Evolutionary conservation across 2,113 vertebrate species (phyloP), one percentile per base, ranked within the genome.

Genomic region (Sisor rabdophorus): DNA sequence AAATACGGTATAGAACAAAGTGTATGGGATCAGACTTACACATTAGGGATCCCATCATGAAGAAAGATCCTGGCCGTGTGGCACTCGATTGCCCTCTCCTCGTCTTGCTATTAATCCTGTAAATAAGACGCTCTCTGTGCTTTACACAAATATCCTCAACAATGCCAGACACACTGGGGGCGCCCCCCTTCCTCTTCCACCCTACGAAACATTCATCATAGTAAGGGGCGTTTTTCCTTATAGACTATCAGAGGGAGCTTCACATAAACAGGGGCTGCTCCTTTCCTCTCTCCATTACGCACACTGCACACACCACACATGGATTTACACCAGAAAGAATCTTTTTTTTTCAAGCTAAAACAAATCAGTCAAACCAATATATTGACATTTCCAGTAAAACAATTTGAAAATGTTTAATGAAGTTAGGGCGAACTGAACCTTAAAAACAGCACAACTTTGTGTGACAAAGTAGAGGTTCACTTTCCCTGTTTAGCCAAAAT

Each of bases 171-270:
- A 54, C 64, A 8, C 53, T 22, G 7, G 71, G 50, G 50, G 76
- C 74, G 56, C 83, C 85, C 84, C 81, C 74, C 61, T 85, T 85
- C 85, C 84, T 85, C 70, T 82, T 76, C 78, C 79, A 70, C 79
- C 79, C 75, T 61, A 55, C 32, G 13, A 79, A 48, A 59, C 78
- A 76, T 81, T 84, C 79, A 78, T 78, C 79, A 75, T 47, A 53
- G 69, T 30, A 44, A 60, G 56, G 73, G 32, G 68, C n/a, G 40
- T 47, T 61, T 26, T 56, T 50, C 67, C 32, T 61, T 54, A 53
- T 63, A 64, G 56, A 47, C 17, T 44, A 22, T 82, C 81, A 82
- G 64, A 70, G 81, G 63, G 58, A 79, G 78, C 75, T 79, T 77
- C 77, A 69, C 65, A 76, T 76, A 77, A 73, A 79, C 22, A 74